Conservation (phyloP, 2,888 invertebrate genomes). For the Xestoiulus laeticollis region DNA sequence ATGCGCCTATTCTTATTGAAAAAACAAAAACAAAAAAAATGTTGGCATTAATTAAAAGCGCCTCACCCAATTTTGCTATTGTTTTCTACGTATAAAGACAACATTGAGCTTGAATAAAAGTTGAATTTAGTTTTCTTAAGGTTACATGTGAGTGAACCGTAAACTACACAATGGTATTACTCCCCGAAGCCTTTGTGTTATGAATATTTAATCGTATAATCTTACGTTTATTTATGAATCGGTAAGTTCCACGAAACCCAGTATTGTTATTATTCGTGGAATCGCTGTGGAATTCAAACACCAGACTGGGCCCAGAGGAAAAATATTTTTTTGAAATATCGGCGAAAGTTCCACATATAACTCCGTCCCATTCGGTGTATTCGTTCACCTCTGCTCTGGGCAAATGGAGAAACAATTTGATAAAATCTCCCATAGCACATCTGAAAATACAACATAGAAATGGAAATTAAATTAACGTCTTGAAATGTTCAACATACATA, state of each 20-base stretch:
- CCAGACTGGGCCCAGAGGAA: constrained; percentile 77
- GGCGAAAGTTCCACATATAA: constrained; percentile 74
- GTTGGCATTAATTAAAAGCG: neutral
- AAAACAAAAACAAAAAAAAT: neutral
- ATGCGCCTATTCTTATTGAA: neutral
- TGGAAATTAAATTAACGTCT: neutral
- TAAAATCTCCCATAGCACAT: constrained; percentile 77
- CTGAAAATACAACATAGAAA: constrained; percentile 70
- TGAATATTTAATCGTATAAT: constrained; percentile 30
- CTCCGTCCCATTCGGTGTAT: constrained; percentile 77
- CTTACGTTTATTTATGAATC: constrained; percentile 78
- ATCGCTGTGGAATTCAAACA: constrained; percentile 77
- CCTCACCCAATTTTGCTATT: neutral
- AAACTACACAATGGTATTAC: neutral
- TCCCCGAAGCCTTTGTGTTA: neutral
- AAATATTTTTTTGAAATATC: constrained; percentile 75
- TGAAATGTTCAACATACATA: neutral
- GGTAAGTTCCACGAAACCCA: constrained; percentile 79
- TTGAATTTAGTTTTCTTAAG: neutral
- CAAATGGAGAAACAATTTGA: constrained; percentile 80
- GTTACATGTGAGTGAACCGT: neutral
- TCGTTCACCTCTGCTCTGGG: constrained; percentile 76
- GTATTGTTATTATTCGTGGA: constrained; percentile 68
- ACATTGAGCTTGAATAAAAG: neutral
- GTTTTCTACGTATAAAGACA: neutral